Evolutionary conservation across 2,113 vertebrate species (phyloP), one percentile per base, ranked within the genome.

Genomic region (Verasper variegatus): DNA sequence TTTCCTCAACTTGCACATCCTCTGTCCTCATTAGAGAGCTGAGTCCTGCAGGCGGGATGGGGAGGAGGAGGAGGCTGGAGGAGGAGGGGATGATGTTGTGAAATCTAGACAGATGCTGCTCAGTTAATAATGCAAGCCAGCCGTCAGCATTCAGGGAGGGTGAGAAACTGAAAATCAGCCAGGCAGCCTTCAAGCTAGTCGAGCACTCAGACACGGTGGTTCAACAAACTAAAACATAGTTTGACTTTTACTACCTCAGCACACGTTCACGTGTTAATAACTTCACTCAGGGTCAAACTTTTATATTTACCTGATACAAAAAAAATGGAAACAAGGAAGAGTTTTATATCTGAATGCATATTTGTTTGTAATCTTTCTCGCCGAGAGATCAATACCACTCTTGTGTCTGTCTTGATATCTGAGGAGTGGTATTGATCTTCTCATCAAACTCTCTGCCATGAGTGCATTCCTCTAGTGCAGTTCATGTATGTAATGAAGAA

Each of bases 91-190:
- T 75, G 73, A 82, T 69, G 86, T 71, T 86, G 75, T 82, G 76
- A 87, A 89, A 84, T 76, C 60, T 64, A 85, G 71, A 76, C 89
- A 93, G 91, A 92, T 93, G 89, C 87, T 85, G 83, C 81, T 77
- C 74, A 37, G 76, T 88, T 88, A 89, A 90, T 89, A 91, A 92
- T 90, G 83, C 71, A 86, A 73, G 87, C 81, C 92, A 92, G 88
- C 87, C 90, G 88, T 90, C 90, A 79, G 74, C 70, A 52, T 68
- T 79, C 74, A 65, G 55, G 51, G 62, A 47, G 58, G 47, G 71
- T 78, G 82, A 81, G 73, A 76, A 85, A 70, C 37, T 85, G 77
- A 81, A 85, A 78, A 75, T 77, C 84, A 85, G 80, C 73, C 64
- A 20, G 60, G 70, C 75, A 80, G 78, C 70, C 40, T 59, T 72